A percentile compares a stretch with the other conserved stretches of the same genome.
phyloP scores from a whole-genome alignment of 2,888 invertebrate species.

The Drosophila prostipennis region DNA sequence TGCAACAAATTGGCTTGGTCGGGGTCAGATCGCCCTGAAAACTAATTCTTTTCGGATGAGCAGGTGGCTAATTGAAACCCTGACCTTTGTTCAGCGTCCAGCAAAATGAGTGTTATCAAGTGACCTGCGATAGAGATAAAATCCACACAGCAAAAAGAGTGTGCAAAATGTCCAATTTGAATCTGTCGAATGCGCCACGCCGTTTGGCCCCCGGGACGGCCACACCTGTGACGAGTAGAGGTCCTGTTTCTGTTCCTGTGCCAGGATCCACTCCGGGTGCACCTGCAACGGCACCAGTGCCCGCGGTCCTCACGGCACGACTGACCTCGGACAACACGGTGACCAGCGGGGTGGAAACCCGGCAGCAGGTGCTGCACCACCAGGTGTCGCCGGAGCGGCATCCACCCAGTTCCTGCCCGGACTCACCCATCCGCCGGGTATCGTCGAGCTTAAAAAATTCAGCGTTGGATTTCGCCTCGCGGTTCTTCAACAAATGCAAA shows the following conservation, averaged over 20 bases:
- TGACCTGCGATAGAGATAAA: constrained; percentile 14
- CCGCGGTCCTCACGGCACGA: constrained; percentile 57
- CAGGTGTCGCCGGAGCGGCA: constrained; percentile 51
- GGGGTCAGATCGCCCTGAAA: not conserved
- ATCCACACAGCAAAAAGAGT: constrained; percentile 11
- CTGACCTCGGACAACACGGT: constrained; percentile 57
- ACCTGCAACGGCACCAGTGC: not conserved
- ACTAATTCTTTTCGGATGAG: constrained; percentile 8
- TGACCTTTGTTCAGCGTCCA: constrained; percentile 14
- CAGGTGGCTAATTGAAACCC: constrained; percentile 12
- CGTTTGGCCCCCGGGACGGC: constrained; percentile 77
- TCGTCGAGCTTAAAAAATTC: constrained; percentile 82
- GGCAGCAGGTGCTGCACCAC: constrained; percentile 18
- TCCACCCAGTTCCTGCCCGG: constrained; percentile 80
- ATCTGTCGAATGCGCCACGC: constrained; percentile 62
- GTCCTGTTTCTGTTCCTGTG: constrained; percentile 18
- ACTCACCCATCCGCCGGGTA: constrained; percentile 82
- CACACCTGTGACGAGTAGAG: constrained; percentile 56
- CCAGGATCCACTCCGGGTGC: not conserved
- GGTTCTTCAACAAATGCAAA: constrained; percentile 92
- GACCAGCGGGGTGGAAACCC: constrained; percentile 49
- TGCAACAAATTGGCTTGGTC: constrained; percentile 55
- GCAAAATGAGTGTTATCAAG: constrained; percentile 43
- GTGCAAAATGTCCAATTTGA: constrained; percentile 74
- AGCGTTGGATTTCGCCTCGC: constrained; percentile 84